Percentiles rank a stretch among this genome's conserved stretches.
Evolutionary conservation across 2,888 invertebrate genomes (phyloP).

Genomic region (Trachelus iudaicus): DNA sequence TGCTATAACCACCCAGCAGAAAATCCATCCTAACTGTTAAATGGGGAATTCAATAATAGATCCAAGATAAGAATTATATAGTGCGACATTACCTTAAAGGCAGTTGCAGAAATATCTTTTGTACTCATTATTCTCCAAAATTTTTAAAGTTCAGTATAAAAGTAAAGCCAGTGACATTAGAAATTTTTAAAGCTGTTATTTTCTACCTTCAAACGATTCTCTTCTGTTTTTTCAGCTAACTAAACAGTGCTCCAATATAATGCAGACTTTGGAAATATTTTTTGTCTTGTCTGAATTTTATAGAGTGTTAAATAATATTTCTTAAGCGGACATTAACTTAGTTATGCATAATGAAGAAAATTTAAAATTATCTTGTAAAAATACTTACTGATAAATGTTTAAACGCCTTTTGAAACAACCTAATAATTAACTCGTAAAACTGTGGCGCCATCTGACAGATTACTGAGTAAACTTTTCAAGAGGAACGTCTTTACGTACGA

Average conservation of each 20-base stretch:
- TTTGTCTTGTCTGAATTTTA: neutral
- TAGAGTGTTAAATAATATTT: neutral
- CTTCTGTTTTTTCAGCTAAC: neutral
- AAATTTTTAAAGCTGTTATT: neutral
- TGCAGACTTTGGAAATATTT: neutral
- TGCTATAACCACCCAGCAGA: slow-evolving; percentile 38
- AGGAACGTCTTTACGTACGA: neutral
- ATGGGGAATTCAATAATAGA: neutral
- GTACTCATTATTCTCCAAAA: neutral
- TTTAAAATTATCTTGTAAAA: neutral
- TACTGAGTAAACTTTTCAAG: neutral
- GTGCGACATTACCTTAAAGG: neutral
- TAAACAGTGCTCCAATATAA: neutral
- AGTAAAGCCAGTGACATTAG: neutral
- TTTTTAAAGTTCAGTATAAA: neutral
- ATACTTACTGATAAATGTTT: neutral
- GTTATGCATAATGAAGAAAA: neutral
- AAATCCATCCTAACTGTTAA: slow-evolving; percentile 26
- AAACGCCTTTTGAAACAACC: neutral
- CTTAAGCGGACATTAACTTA: neutral
- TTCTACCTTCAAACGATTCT: neutral
- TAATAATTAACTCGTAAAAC: neutral
- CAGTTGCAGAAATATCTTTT: neutral
- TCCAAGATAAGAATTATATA: neutral
- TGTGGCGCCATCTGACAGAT: neutral